Conservation (phyloP, 2,888 invertebrate species). For the Chrysolina oricalcia region DNA sequence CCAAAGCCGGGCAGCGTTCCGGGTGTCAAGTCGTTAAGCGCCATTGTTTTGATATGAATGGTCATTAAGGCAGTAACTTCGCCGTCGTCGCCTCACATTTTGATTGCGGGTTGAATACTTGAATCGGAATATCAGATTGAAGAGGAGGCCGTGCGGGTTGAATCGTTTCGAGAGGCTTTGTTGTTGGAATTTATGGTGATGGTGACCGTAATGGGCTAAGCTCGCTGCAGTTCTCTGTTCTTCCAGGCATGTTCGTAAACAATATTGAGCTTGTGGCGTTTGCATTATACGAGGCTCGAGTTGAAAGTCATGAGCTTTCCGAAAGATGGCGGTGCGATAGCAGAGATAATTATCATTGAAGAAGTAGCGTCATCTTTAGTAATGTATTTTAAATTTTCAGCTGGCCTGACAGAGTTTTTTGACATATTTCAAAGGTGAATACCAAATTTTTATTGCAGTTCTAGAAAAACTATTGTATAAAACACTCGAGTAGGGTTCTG, state of each 20-base stretch:
- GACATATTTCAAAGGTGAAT: no score
- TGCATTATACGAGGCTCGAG: no score
- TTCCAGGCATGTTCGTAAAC: background rate
- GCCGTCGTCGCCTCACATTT: slow-evolving; percentile 12
- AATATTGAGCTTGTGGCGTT: no score
- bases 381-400: no score
- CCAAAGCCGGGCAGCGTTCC: background rate
- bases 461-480: no score
- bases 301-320: no score
- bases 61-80: slow-evolving; percentile 22
- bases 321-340: no score
- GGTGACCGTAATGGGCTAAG: background rate
- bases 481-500: no score
- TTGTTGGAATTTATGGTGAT: slow-evolving; percentile 10
- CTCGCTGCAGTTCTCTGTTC: background rate
- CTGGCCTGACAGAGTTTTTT: no score
- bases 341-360: no score
- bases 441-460: no score
- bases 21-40: slow-evolving; percentile 16
- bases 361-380: no score
- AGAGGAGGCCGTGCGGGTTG: slow-evolving; percentile 5
- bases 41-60: slow-evolving; percentile 23
- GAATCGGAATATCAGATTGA: slow-evolving; percentile 16
- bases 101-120: slow-evolving; percentile 16
- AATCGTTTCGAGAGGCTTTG: slow-evolving; percentile 15